Percentiles rank a stretch among this genome's conserved stretches.
These are phyloP conservation scores for Elanus axillaris DNA, from an alignment of 2,113 vertebrate species.

Conservation along the genomic window DNA sequence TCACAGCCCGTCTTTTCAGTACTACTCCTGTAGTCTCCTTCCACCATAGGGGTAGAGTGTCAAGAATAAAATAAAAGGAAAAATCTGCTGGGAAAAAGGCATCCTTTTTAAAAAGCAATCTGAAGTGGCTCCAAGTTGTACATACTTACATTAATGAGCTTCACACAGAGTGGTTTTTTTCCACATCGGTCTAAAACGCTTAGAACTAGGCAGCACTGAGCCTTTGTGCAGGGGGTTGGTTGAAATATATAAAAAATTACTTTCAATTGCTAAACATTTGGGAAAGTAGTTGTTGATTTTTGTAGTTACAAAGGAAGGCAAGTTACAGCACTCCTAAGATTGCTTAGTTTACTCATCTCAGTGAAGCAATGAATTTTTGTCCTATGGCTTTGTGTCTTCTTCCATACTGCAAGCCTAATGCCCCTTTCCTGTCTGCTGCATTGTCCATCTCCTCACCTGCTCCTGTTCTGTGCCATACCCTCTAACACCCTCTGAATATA, in stretches of 20 bases:
- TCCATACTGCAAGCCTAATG: neutral
- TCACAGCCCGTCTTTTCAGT: neutral
- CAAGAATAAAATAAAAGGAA: neutral
- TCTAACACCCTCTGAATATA: neutral
- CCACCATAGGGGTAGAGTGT: neutral
- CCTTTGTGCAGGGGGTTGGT: accelerated
- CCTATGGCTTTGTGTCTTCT: neutral
- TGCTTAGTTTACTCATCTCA: neutral
- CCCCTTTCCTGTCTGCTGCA: neutral
- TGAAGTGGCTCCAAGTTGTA: neutral
- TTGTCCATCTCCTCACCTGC: neutral
- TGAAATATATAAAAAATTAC: neutral
- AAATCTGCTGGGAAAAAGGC: neutral
- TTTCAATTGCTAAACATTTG: neutral
- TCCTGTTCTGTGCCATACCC: neutral
- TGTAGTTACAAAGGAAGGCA: neutral
- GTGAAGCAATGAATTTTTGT: neutral
- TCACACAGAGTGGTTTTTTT: neutral
- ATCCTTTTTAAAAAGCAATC: neutral
- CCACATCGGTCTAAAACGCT: neutral
- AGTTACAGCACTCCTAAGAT: neutral
- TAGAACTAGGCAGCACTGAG: neutral
- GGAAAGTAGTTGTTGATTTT: neutral
- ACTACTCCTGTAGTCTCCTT: neutral
- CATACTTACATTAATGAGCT: neutral